phyloP scores from a whole-genome alignment of 2,797 vertebrate species.

The Sebastes baramenuke region DNA sequence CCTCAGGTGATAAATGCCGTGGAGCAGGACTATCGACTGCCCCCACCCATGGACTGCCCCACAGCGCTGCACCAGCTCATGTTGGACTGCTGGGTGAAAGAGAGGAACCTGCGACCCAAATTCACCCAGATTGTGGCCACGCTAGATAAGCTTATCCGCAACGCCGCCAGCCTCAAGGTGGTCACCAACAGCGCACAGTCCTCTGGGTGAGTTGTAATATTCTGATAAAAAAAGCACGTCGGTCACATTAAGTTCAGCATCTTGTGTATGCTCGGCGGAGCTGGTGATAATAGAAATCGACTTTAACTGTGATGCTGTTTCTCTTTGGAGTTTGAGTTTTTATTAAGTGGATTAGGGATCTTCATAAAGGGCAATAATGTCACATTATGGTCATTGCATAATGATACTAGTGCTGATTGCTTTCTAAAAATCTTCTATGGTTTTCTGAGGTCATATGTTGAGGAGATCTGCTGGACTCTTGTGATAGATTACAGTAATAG shows the following conservation, averaged over 20 bases:
- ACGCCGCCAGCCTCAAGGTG: conserved; percentile 97
- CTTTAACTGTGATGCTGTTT: not conserved
- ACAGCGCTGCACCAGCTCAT: conserved; percentile 97
- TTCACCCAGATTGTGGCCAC: conserved; percentile 98
- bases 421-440: not conserved
- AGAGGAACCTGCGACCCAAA: conserved; percentile 96
- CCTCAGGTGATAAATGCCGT: conserved; percentile 96
- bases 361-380: conserved; percentile 24
- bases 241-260: not conserved
- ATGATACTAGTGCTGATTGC: not conserved
- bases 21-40: conserved; percentile 97
- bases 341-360: conserved; percentile 12
- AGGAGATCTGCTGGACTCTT: conserved; percentile 1
- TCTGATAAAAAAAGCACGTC: not conserved
- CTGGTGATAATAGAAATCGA: conserved; percentile 4
- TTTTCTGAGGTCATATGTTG: conserved; percentile 14
- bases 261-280: not conserved
- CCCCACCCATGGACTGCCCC: conserved; percentile 98
- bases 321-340: not conserved
- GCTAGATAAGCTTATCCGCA: conserved; percentile 97
- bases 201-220: conserved; percentile 86
- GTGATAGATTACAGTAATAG: not conserved
- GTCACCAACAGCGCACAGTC: conserved; percentile 93
- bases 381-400: conserved; percentile 8
- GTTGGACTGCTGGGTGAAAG: conserved; percentile 99